phyloP scores from a whole-genome alignment of 2,113 vertebrate species.

The Perca fluviatilis region DNA sequence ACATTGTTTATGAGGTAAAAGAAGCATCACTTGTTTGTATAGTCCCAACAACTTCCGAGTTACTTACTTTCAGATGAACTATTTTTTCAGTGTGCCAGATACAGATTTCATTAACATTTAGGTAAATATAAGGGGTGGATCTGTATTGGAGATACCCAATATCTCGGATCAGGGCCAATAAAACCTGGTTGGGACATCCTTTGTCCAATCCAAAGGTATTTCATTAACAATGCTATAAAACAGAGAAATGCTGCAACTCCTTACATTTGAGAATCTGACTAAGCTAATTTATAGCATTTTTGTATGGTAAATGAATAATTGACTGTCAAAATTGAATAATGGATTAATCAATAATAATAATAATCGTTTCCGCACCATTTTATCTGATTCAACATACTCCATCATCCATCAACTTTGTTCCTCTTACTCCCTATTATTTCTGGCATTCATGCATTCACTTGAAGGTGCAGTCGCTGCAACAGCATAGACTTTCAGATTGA shows the following conservation, averaged over 20 bases:
- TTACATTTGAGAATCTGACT: not conserved
- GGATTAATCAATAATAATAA: too few relatives aligned
- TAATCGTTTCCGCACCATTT: not conserved
- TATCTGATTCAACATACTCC: not conserved
- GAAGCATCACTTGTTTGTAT: not conserved
- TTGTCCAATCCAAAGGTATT: not conserved
- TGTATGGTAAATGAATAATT: not conserved
- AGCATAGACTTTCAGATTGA: not conserved
- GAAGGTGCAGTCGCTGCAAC: not conserved
- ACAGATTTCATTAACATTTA: not conserved
- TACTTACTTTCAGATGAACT: not conserved
- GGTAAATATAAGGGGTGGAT: not conserved
- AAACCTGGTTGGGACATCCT: not conserved
- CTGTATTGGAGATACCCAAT: not conserved
- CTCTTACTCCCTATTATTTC: not conserved
- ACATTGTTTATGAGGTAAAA: not conserved
- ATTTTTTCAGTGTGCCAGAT: not conserved
- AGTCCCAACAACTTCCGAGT: not conserved
- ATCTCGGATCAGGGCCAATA: too few relatives aligned
- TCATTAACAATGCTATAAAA: not conserved
- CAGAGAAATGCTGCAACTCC: not conserved
- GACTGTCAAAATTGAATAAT: too few relatives aligned
- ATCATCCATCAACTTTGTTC: not conserved
- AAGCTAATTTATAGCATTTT: not conserved
- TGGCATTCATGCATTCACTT: not conserved